A percentile compares a stretch with the other conserved stretches of the same genome.
phyloP scores from a whole-genome alignment of 2,113 vertebrate species.

The Mungos mungo region DNA sequence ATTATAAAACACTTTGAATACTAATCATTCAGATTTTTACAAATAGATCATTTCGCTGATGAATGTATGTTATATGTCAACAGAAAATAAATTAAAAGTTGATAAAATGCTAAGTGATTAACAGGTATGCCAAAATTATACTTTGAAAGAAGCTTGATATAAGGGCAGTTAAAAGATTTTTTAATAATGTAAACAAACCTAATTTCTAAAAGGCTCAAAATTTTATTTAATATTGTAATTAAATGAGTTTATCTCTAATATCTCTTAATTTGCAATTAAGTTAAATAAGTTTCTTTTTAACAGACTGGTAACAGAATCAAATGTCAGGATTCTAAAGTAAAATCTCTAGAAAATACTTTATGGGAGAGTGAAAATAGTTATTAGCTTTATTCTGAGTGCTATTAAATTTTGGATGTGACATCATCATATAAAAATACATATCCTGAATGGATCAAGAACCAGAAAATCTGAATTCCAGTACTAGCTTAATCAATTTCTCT shows the following conservation, averaged over 20 bases:
- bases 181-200: not conserved
- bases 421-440: not conserved
- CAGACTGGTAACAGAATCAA: not conserved
- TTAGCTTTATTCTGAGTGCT: not conserved
- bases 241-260: not conserved
- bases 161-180: not conserved
- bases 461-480: not conserved
- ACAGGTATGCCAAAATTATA: not conserved
- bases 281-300: not conserved
- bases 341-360: not conserved
- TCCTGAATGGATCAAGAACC: not conserved
- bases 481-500: constrained; percentile 27
- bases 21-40: not conserved
- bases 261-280: not conserved
- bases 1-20: not conserved
- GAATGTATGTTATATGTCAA: not conserved
- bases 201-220: not conserved
- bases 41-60: not conserved
- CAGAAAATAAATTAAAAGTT: not conserved
- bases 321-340: not conserved
- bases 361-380: not conserved
- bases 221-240: not conserved
- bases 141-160: not conserved
- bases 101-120: not conserved
- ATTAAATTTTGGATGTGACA: not conserved